Evolutionary conservation across 2,888 invertebrate genomes (phyloP).

Genomic region (Macrophya alboannulata): DNA sequence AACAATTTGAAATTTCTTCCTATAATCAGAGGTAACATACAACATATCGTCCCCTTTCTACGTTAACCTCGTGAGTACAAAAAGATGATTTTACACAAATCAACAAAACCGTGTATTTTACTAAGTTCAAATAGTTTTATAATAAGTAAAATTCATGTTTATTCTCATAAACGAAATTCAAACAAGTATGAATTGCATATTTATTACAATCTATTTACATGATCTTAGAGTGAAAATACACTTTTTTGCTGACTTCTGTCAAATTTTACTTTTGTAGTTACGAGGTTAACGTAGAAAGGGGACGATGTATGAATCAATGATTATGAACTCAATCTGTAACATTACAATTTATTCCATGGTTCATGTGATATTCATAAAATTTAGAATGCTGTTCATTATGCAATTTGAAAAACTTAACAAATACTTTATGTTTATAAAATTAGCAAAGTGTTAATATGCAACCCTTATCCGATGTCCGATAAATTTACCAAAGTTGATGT

Average conservation of each 20-base stretch:
- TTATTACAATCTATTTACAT: no score
- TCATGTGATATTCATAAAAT: slow-evolving; percentile 11
- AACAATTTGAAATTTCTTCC: slow-evolving; percentile 15
- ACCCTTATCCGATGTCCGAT: slow-evolving; percentile 16
- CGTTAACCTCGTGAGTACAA: no score
- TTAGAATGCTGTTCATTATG: slow-evolving; percentile 17
- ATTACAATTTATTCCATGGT: slow-evolving; percentile 5
- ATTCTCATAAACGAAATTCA: no score
- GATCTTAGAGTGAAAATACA: no score
- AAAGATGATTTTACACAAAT: no score
- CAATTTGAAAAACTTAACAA: slow-evolving; percentile 2
- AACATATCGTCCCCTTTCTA: slow-evolving; percentile 8
- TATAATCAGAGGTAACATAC: slow-evolving; percentile 20
- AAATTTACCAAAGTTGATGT: slow-evolving; percentile 18
- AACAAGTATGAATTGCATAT: no score
- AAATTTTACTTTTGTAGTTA: no score
- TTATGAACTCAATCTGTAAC: background rate
- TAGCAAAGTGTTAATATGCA: slow-evolving; percentile 7
- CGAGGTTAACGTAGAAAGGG: no score
- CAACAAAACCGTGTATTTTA: no score
- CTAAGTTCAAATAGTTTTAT: no score
- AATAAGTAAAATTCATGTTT: no score
- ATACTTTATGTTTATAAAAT: background rate
- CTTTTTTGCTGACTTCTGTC: no score
- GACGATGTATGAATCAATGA: slow-evolving; percentile 9